Percentiles rank a stretch among this genome's conserved stretches.
phyloP scores from a whole-genome alignment of 2,888 invertebrate genomes.

The Acholoe squamosa region DNA sequence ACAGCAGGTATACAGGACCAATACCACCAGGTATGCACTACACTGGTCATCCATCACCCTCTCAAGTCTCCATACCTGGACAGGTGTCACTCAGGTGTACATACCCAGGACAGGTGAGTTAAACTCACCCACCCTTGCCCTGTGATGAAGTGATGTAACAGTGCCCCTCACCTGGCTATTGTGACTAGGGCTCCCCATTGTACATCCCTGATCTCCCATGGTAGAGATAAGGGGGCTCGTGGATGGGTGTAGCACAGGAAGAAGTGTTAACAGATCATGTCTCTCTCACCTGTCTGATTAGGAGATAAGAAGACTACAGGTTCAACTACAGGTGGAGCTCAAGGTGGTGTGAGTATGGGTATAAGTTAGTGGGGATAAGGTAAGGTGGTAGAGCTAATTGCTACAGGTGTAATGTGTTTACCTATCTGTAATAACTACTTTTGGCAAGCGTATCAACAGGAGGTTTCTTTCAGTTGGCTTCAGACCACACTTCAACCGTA shows the following conservation, averaged over 20 bases:
- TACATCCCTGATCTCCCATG: not conserved
- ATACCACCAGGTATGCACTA: not conserved
- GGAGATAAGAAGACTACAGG: not conserved
- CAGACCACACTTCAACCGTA: too few species aligned
- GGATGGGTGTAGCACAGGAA: not conserved
- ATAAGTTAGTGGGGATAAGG: not conserved
- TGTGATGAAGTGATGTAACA: constrained; percentile 16
- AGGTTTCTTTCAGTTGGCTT: too few species aligned
- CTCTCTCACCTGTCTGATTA: constrained; percentile 33
- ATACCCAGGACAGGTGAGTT: not conserved
- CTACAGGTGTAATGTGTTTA: not conserved
- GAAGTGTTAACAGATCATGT: constrained; percentile 45
- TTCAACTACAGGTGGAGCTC: not conserved
- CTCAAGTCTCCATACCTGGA: not conserved
- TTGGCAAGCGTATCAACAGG: too few species aligned
- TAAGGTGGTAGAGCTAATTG: not conserved
- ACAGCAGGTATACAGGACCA: not conserved
- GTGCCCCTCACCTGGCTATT: not conserved
- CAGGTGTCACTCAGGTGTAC: constrained; percentile 33
- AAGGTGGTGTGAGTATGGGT: not conserved
- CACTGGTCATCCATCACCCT: constrained; percentile 33
- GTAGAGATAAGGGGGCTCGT: not conserved
- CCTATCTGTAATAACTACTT: not conserved
- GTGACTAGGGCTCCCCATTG: not conserved
- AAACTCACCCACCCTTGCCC: not conserved